These are phyloP conservation scores for Drosophila varians DNA, from an alignment of 1,140 invertebrate species.

Conservation along the genomic window DNA sequence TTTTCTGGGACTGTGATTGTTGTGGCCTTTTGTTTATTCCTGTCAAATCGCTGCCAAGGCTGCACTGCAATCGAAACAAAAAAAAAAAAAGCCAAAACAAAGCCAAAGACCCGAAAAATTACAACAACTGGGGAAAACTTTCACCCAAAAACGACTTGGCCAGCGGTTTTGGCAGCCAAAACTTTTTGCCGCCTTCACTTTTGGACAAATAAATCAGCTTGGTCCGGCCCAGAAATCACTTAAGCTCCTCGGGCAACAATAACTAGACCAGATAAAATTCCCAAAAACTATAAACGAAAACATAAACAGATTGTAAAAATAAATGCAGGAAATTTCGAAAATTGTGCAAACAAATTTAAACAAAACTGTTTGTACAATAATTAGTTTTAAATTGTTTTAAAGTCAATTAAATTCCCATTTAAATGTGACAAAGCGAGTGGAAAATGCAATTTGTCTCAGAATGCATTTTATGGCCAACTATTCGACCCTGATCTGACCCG, in stretches of 20 bases:
- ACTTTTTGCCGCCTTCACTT: slow-evolving; percentile 20
- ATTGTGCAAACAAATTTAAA: slow-evolving; percentile 6
- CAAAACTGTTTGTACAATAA: neutral
- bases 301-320: slow-evolving; percentile 65
- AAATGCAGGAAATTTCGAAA: slow-evolving; percentile 11
- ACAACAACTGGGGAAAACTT: slow-evolving; percentile 61
- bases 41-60: slow-evolving; percentile 77
- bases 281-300: slow-evolving; percentile 23
- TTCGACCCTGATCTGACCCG: slow-evolving; percentile 6
- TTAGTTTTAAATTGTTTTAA: neutral
- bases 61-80: slow-evolving; percentile 37
- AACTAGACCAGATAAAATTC: slow-evolving; percentile 35
- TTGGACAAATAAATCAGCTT: slow-evolving; percentile 45
- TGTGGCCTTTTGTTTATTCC: slow-evolving; percentile 59
- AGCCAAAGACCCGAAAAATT: slow-evolving; percentile 38
- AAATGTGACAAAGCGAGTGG: neutral
- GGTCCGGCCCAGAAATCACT: slow-evolving; percentile 39
- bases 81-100: slow-evolving; percentile 29
- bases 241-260: slow-evolving; percentile 31
- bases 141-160: slow-evolving; percentile 43
- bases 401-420: neutral
- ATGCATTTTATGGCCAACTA: slow-evolving; percentile 9
- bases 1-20: neutral
- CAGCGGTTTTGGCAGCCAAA: slow-evolving; percentile 50
- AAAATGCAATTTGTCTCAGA: slow-evolving; percentile 7